Percentiles rank a stretch among this genome's conserved stretches.
Evolutionary conservation across 2,113 vertebrate genomes (phyloP).

Genomic region (Sprattus sprattus): DNA sequence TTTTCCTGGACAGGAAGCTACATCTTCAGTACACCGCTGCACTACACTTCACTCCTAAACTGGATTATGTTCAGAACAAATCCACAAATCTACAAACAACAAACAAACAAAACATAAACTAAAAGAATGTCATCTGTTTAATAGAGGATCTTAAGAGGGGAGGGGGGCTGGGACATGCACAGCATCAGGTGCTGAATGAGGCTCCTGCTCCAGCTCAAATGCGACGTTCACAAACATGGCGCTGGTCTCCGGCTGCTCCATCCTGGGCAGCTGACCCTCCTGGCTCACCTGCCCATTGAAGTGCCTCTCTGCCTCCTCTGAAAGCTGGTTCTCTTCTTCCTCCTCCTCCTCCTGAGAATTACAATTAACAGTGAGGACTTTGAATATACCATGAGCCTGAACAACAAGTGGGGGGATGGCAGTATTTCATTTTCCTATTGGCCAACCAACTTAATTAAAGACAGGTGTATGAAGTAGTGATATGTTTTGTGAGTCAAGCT

Average conservation of each 20-base stretch:
- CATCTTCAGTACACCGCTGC: background rate
- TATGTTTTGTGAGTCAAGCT: background rate
- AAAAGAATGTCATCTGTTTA: conserved; percentile 7
- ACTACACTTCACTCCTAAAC: background rate
- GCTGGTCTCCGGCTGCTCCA: conserved; percentile 79
- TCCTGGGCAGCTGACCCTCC: conserved; percentile 64
- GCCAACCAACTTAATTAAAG: background rate
- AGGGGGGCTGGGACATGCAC: conserved; percentile 77
- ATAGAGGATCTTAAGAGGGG: conserved; percentile 69
- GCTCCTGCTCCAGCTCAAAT: conserved; percentile 84
- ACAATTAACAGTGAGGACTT: background rate
- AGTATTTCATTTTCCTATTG: background rate
- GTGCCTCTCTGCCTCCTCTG: conserved; percentile 84
- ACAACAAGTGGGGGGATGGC: background rate
- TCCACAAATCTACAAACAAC: background rate
- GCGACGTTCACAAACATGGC: conserved; percentile 90
- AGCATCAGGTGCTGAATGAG: conserved; percentile 62
- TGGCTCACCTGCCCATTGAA: conserved; percentile 75
- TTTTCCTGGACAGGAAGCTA: background rate
- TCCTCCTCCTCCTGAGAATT: conserved; percentile 87
- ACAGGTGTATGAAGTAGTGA: background rate
- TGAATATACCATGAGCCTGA: background rate
- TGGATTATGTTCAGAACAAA: background rate
- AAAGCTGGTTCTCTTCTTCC: conserved; percentile 88
- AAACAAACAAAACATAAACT: background rate